phyloP scores from a whole-genome alignment of 2,888 invertebrate species.

The Nephrotoma flavescens region DNA sequence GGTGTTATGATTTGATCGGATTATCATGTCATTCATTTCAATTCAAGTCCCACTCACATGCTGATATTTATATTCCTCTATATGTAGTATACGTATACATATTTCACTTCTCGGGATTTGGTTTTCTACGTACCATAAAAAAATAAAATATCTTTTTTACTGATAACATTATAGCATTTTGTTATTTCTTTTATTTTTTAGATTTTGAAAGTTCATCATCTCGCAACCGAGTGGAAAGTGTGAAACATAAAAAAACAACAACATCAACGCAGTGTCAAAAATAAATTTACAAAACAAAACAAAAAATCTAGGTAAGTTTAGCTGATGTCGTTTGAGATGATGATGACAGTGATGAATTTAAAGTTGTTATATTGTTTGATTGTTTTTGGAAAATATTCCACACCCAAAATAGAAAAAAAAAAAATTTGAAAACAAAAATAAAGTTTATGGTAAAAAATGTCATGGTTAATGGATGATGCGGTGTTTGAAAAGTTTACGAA shows the following conservation, averaged over 20 bases:
- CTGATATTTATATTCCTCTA: background rate
- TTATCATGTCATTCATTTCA: background rate
- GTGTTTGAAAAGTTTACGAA: background rate
- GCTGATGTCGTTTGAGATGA: background rate
- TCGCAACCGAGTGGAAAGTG: background rate
- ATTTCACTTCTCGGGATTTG: background rate
- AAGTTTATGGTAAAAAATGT: background rate
- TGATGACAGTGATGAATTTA: background rate
- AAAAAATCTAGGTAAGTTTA: background rate
- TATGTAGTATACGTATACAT: background rate
- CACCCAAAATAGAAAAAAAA: background rate
- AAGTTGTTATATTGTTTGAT: background rate
- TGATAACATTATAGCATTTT: background rate
- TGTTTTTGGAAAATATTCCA: background rate
- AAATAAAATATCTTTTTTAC: background rate
- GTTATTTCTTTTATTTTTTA: background rate
- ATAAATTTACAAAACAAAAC: background rate
- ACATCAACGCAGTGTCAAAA: background rate
- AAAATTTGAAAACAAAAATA: too few species aligned
- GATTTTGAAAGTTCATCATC: background rate
- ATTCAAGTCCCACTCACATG: background rate
- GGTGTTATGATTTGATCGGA: background rate
- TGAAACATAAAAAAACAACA: background rate
- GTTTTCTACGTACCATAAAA: background rate
- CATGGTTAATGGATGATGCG: background rate